Base-by-base conservation (phyloP, 2,888 invertebrate species). In the Cephus pulcher region DNA sequence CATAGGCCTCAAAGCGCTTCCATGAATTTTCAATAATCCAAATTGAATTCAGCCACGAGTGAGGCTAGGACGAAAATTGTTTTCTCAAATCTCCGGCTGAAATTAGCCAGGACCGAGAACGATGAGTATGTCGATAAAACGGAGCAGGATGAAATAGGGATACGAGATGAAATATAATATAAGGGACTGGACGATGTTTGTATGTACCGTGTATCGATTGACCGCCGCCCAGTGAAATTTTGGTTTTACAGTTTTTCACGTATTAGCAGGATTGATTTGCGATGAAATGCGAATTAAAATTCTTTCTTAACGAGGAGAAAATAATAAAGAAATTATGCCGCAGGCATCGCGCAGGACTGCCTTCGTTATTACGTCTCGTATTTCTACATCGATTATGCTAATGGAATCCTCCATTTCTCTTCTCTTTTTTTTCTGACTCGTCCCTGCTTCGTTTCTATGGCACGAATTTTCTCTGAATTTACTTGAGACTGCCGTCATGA, bases 11-110 rank as follows among this genome's bases (percentile, higher is more conserved):
- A 85, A 84, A 83, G 83, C 80, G 86, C 79, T 81, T 78, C 86
- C 85, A 87, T 87, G 88, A 87, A 88, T 88, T 88, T 86, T 88
- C 88, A 87, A 88, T 88, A 87, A 88, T 88, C 87, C 87, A 87
- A 87, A 88, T 88, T 88, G 87, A 85, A 88, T 87, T 86, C 86
- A 82, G 81, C 85, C 83, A 70, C 70, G 70, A 33, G 70, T 33
- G 70, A 15, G 70, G 12, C 70, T 12, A 4, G 30, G 70, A 33
- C 70, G 32, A 71, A 71, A 71, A 32, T 71, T 71, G 71, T 34
- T 71, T 71, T 71, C 71, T 71, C 71, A 33, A 56, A 56, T 56
- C 56, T 56, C 56, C 56, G 56, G 56, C 23, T 56, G 56, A 23
- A 56, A 23, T 56, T 56, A 56, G 56, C 2, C 23, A 9, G 56